Conservation (phyloP, 1,140 invertebrate genomes). For the Trialeurodes vaporariorum region DNA sequence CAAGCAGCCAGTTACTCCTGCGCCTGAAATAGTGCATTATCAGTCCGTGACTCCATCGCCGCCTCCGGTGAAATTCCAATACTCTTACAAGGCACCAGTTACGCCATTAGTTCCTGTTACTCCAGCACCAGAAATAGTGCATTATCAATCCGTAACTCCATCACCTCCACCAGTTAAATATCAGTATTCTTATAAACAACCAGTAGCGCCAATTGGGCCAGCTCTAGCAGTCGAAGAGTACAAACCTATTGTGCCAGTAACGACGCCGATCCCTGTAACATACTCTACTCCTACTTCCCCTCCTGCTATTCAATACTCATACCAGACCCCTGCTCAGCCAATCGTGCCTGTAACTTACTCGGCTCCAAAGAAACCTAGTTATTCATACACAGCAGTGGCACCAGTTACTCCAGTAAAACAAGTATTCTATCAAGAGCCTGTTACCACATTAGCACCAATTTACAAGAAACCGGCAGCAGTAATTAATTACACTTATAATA, state of each 20-base stretch:
- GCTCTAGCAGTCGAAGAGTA: too few species aligned
- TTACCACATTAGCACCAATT: background rate
- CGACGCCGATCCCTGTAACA: constrained; percentile 11
- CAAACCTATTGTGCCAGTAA: constrained; percentile 2
- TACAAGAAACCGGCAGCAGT: background rate
- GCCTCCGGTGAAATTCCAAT: constrained; percentile 13
- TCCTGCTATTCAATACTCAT: constrained; percentile 12
- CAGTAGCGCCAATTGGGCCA: too few species aligned
- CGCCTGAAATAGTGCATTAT: constrained; percentile 8
- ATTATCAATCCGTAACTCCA: background rate
- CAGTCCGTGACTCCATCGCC: constrained; percentile 12
- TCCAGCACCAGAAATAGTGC: constrained; percentile 2
- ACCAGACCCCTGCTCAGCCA: background rate
- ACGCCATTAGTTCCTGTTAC: constrained; percentile 11
- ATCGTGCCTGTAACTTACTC: constrained; percentile 12
- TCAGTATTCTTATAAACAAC: background rate
- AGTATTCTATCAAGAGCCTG: background rate
- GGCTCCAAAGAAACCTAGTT: background rate
- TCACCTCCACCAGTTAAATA: background rate
- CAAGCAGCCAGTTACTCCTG: constrained; percentile 12
- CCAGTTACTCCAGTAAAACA: background rate
- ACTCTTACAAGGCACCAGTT: constrained; percentile 18
- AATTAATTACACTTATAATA: background rate
- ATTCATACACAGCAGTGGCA: background rate
- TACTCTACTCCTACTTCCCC: constrained; percentile 18